phyloP scores from a whole-genome alignment of 2,113 vertebrate genomes.

The Cygnus atratus region DNA sequence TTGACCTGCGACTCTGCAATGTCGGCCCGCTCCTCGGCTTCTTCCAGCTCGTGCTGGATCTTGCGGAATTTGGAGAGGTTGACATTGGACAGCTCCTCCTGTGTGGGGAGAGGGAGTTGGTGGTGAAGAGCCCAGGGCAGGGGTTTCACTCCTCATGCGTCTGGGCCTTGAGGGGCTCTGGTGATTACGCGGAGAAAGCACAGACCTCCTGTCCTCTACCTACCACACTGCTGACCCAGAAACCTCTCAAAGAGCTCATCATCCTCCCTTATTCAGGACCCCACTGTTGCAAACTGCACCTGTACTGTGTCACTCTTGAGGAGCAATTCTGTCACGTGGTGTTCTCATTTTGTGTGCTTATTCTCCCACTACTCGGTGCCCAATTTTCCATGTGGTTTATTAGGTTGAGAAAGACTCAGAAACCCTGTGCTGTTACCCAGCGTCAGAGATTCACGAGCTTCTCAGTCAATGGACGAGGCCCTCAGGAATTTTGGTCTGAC shows the following conservation, averaged over 20 bases:
- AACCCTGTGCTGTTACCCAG: too few species aligned
- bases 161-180: fast-evolving
- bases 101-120: background rate
- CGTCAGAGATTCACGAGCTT: too few species aligned
- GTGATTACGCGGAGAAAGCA: background rate
- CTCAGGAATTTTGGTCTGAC: too few species aligned
- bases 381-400: too few species aligned
- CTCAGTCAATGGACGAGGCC: too few species aligned
- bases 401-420: too few species aligned
- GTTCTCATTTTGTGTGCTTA: too few species aligned
- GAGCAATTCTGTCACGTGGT: background rate
- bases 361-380: too few species aligned
- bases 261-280: background rate
- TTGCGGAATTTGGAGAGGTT: slow-evolving; percentile 80
- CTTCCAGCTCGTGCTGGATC: slow-evolving; percentile 82
- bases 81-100: slow-evolving; percentile 79
- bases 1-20: slow-evolving; percentile 84
- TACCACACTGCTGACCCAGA: background rate
- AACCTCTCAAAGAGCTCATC: background rate
- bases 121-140: background rate
- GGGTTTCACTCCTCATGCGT: background rate
- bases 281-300: background rate
- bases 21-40: slow-evolving; percentile 82
- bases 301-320: background rate
- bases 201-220: background rate